Evolutionary conservation across 1,140 invertebrate genomes (phyloP).

Genomic region (Danaus plexippus): DNA sequence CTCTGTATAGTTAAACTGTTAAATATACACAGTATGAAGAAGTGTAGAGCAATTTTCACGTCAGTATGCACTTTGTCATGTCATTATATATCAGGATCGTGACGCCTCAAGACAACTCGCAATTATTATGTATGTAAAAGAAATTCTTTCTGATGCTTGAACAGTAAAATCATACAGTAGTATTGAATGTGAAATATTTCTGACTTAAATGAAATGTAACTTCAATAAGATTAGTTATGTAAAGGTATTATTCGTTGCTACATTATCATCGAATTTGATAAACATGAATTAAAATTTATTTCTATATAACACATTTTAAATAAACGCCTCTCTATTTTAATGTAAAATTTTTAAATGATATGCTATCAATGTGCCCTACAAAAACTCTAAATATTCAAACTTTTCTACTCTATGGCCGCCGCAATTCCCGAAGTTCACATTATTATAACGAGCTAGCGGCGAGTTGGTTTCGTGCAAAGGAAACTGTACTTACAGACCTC

Average conservation of each 20-base stretch:
- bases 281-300: background rate
- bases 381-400: conserved; percentile 32
- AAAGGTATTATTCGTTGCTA: conserved; percentile 1
- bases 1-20: conserved; percentile 3
- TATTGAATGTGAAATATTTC: background rate
- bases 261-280: background rate
- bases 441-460: conserved; percentile 69
- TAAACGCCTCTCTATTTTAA: conserved; percentile 7
- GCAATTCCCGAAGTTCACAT: conserved; percentile 67
- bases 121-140: conserved; percentile 71
- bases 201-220: background rate
- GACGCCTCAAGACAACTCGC: conserved; percentile 69
- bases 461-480: conserved; percentile 53
- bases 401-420: conserved; percentile 49
- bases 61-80: conserved; percentile 69
- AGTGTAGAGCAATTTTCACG: conserved; percentile 67
- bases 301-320: conserved; percentile 11
- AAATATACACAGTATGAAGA: conserved; percentile 29
- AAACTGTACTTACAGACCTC: conserved; percentile 64
- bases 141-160: conserved; percentile 57
- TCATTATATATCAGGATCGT: conserved; percentile 70
- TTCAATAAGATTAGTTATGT: background rate
- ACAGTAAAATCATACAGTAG: conserved; percentile 41
- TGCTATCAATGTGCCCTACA: conserved; percentile 19
- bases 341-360: conserved; percentile 4